Base-by-base conservation (phyloP, 2,888 invertebrate genomes). In the Dyspetes luteomarginatus region DNA sequence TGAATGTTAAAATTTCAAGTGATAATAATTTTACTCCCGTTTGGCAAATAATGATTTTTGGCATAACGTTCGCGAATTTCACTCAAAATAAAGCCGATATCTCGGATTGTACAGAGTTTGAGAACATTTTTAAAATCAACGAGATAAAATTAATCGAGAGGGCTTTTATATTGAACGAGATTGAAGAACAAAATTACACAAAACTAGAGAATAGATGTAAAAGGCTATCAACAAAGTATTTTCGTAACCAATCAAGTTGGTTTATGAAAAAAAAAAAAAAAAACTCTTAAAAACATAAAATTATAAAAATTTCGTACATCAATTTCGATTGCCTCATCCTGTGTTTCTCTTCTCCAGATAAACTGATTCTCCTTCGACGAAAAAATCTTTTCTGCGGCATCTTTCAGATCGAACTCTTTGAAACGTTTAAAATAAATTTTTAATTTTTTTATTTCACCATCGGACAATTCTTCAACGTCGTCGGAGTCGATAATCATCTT, bases 371-470 rank as follows among this genome's bases (percentile, higher is more conserved):
- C 52, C 2, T 41, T 2, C 7, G 68, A 68, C 15, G 17, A 4
- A 7, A 75, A 12, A 4, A 48, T 15, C 15, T 26, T 50, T 12
- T 22, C 60, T 5, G 60, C 43, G 4, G 80, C 82, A 2, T 22
- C 43, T 17, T 36, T 78, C 45, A 82, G 67, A 17, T 77, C 52
- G 9, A 48, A 5, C 4, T 65, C 55, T 24, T 71, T 74, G 36
- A 85, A 82, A 12, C 26, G 17, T 41, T 78, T 81, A 17, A 85
- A 84, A n/a, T 82, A 75, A 7, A 55, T 48, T 7, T 56, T 67
- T 0, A 83, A 62, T 41, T 17, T 75, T 9, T 22, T 55, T 0
- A 12, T 4, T 9, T 36, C 12, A 3, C 22, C 26, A 1, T 50
- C 17, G 0, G 78, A 43, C 15, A 81, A 41, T 4, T 4, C 15